Evolutionary conservation across 2,797 vertebrate species (phyloP).

Genomic region (Clarias fuscus): DNA sequence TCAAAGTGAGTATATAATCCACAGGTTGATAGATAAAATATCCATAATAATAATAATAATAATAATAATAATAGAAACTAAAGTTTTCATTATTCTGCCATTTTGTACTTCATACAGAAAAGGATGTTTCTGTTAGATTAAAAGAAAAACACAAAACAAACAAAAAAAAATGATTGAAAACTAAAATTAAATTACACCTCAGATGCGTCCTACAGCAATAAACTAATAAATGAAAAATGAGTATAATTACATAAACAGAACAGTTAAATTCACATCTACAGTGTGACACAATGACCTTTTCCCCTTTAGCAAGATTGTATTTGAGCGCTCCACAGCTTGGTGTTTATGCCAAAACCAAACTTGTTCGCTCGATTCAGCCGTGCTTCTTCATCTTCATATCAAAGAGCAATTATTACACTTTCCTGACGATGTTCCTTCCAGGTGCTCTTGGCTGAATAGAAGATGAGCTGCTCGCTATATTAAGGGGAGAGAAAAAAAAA

Average conservation of each 20-base stretch:
- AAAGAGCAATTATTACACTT: constrained; percentile 26
- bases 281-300: constrained; percentile 16
- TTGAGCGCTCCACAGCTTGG: background rate
- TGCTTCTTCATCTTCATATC: constrained; percentile 33
- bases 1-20: background rate
- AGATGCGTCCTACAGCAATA: background rate
- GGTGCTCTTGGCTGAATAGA: constrained; percentile 43
- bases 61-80: background rate
- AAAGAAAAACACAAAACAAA: background rate
- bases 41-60: background rate
- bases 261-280: too few relatives aligned
- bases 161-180: background rate
- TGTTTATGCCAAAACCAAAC: constrained; percentile 18
- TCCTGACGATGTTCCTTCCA: constrained; percentile 35
- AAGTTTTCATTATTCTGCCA: too few relatives aligned
- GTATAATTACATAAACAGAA: background rate
- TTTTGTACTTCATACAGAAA: background rate
- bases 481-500: constrained; percentile 14
- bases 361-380: constrained; percentile 18
- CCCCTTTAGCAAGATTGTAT: background rate
- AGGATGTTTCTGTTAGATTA: background rate
- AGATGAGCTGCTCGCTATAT: constrained; percentile 23
- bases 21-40: background rate
- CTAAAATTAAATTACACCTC: too few relatives aligned
- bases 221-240: background rate